Evolutionary conservation across 2,797 vertebrate species (phyloP), one percentile per base, ranked within the genome.

Genomic region (Gorsachius magnificus): DNA sequence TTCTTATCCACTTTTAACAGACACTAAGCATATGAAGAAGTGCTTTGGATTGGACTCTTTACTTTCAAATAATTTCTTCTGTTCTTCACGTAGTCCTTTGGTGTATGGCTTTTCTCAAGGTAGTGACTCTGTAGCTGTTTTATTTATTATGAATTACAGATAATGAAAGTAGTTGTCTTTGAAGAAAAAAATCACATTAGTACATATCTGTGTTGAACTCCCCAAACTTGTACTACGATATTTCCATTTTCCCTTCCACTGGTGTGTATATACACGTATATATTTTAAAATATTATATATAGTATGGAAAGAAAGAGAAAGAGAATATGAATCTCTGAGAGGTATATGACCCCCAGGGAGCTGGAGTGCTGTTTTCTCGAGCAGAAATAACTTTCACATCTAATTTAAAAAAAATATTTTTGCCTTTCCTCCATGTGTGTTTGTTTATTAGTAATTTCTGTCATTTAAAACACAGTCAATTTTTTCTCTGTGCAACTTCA

Each of bases 241-340:
- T 89, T 93, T 36, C 31, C 36, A 19, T 51, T 87, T 91, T 24
- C n/a, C 25, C 8, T 91, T 71, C 31, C 3, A 3, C 11, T 45
- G 0, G 0, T 5, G 2, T 51, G 4, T 36, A 0, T 31, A 28
- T 19, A 10, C 2, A 13, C 15, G 17, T 2, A 33, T 17, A 8
- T 14, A 20, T 38, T 33, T 29, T 1, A 38, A 75, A 60, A n/a
- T 31, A 56, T 10, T 41, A 1, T 11, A 3, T n/a, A 3, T 13
- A 43, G 6, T 16, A 64, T 46, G 12, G 18, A 41, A 58, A 58
- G 19, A 41, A 35, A 64, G 8, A 65, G 29, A 54, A 66, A 54
- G 38, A 48, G 15, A 43, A 51, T 22, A 31, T 0, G 1, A 36
- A 69, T 60, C n/a, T 77, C n/a, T 51, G 69, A 64, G 61, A 60